phyloP scores from a whole-genome alignment of 1,140 invertebrate species.

The Zaprionus ghesquierei region DNA sequence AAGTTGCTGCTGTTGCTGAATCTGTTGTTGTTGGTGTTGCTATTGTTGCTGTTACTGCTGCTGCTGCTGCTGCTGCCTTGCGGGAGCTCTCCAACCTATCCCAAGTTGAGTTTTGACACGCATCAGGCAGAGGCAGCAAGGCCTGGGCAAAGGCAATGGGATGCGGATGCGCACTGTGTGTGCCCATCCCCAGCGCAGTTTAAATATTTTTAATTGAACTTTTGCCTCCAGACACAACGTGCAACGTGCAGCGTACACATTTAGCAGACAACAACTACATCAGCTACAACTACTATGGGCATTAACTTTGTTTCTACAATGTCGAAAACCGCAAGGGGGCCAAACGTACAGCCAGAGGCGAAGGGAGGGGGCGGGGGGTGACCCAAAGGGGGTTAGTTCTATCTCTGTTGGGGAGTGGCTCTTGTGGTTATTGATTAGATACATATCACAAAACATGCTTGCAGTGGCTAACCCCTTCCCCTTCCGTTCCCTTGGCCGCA shows the following conservation, averaged over 20 bases:
- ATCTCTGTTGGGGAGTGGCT: slow-evolving; percentile 22
- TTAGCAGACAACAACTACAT: slow-evolving; percentile 11
- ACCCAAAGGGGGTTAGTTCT: not conserved
- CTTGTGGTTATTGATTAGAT: slow-evolving; percentile 74
- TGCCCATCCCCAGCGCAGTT: slow-evolving; percentile 43
- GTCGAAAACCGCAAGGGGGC: slow-evolving; percentile 39
- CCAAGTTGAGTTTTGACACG: slow-evolving; percentile 75
- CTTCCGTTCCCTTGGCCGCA: not conserved
- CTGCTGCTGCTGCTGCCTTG: slow-evolving; percentile 55
- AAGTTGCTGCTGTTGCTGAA: slow-evolving; percentile 38
- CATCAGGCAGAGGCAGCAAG: slow-evolving; percentile 44
- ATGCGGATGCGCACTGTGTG: slow-evolving; percentile 26
- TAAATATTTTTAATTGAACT: slow-evolving; percentile 80
- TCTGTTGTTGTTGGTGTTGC: slow-evolving; percentile 17
- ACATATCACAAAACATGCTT: slow-evolving; percentile 51
- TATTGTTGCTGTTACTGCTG: slow-evolving; percentile 25
- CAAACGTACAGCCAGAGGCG: not conserved
- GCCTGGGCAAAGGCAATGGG: slow-evolving; percentile 20
- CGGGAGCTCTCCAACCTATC: slow-evolving; percentile 78
- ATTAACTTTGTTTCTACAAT: slow-evolving; percentile 46
- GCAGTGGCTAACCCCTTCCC: not conserved
- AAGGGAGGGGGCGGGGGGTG: not conserved
- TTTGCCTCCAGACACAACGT: slow-evolving; percentile 54
- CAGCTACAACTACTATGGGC: slow-evolving; percentile 21
- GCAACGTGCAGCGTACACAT: slow-evolving; percentile 12